Evolutionary conservation across 2,888 invertebrate genomes (phyloP).

Genomic region (Meiosimyza decipiens): DNA sequence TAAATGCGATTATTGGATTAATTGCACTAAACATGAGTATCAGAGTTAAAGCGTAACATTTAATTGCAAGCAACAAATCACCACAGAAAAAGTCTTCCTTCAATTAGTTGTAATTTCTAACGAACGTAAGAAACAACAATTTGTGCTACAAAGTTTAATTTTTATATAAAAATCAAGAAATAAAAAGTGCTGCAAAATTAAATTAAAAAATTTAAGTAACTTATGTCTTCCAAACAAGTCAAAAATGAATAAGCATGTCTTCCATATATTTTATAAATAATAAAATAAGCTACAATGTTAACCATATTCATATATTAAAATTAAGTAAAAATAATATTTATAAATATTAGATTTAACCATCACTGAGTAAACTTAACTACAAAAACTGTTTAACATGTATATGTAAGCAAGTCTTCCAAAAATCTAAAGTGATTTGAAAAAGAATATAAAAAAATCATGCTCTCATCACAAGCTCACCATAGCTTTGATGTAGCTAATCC

Average conservation of each 20-base stretch:
- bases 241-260: conserved; percentile 44
- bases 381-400: neutral
- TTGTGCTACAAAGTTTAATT: neutral
- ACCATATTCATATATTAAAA: no score
- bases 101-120: conserved; percentile 33
- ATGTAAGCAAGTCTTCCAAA: conserved; percentile 26
- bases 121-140: conserved; percentile 29
- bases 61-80: conserved; percentile 65
- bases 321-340: conserved; percentile 12
- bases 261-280: conserved; percentile 45
- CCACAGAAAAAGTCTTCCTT: conserved; percentile 69
- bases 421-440: neutral
- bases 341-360: conserved; percentile 38
- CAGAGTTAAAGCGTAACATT: conserved; percentile 20
- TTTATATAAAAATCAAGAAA: neutral
- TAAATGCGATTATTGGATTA: conserved; percentile 36
- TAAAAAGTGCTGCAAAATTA: conserved; percentile 12
- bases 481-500: conserved; percentile 23
- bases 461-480: conserved; percentile 50
- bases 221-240: no score
- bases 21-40: conserved; percentile 14
- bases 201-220: neutral
- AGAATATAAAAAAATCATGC: conserved; percentile 44
- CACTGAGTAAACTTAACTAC: conserved; percentile 15
- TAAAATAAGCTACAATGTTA: neutral